Conservation (phyloP, 2,113 vertebrate species). For the Bubo bubo region DNA sequence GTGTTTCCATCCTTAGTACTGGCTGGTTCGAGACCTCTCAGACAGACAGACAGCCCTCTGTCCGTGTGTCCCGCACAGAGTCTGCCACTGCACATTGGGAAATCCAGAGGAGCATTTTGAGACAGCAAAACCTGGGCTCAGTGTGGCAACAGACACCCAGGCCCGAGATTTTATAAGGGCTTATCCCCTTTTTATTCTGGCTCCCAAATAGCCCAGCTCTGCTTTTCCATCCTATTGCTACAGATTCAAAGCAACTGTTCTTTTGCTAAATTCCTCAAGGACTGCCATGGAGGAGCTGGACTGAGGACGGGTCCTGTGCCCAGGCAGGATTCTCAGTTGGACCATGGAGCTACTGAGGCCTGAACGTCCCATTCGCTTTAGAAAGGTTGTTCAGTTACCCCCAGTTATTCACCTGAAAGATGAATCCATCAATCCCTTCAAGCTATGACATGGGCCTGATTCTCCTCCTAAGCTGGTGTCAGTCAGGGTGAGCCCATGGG, state of each 20-base stretch:
- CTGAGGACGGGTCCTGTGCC: neutral
- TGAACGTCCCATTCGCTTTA: fast-evolving
- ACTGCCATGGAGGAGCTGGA: neutral
- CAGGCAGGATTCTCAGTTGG: neutral
- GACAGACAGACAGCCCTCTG: neutral
- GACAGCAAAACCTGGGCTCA: neutral
- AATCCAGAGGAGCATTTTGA: neutral
- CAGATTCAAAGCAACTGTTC: neutral
- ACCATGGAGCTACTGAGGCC: neutral
- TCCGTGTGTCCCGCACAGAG: fast-evolving
- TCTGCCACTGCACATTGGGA: fast-evolving
- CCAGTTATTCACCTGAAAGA: neutral
- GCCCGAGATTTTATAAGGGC: neutral
- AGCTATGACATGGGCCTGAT: neutral
- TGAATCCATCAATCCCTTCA: neutral
- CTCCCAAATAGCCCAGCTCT: neutral
- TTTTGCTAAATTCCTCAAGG: neutral
- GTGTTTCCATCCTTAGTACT: neutral
- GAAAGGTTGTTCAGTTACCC: neutral
- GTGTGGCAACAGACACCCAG: neutral
- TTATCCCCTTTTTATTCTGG: neutral
- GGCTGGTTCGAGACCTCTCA: fast-evolving
- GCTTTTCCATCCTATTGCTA: neutral
- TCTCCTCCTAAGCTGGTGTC: neutral
- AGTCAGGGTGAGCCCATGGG: fast-evolving